Conservation (phyloP, 2,113 vertebrate genomes). For the Gnathonemus echidnorhynchus region DNA sequence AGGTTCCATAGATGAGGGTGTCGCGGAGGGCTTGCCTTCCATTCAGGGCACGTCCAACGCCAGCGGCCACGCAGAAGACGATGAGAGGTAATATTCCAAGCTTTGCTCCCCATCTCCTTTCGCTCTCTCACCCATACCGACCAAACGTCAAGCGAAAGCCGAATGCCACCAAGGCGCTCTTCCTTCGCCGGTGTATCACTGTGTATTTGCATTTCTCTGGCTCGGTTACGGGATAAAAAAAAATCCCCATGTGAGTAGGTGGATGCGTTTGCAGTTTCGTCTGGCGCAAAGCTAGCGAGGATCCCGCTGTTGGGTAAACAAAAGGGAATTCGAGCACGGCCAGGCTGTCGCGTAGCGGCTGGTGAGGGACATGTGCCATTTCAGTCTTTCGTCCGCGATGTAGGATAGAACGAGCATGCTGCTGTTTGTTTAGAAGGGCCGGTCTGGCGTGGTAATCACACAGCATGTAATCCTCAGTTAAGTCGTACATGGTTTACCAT, state of each 20-base stretch:
- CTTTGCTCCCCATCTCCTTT: neutral
- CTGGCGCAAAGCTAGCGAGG: neutral
- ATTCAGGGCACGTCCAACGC: conserved; percentile 75
- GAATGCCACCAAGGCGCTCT: neutral
- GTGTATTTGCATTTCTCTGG: neutral
- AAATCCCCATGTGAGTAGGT: neutral
- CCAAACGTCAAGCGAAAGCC: neutral
- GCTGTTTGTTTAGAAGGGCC: neutral
- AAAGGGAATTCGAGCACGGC: neutral
- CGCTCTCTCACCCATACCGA: neutral
- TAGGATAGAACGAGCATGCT: neutral
- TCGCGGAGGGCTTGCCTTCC: conserved; percentile 80
- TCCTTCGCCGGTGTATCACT: neutral
- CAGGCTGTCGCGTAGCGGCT: neutral
- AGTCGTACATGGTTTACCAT: neutral
- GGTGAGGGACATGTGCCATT: neutral
- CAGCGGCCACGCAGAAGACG: conserved; percentile 76
- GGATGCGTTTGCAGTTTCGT: neutral
- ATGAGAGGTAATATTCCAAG: conserved; percentile 70
- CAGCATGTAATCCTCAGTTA: neutral
- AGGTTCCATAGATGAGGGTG: conserved; percentile 91
- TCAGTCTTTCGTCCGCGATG: neutral
- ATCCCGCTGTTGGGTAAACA: neutral
- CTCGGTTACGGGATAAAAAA: neutral
- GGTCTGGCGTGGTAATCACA: neutral